Evolutionary conservation across 2,113 vertebrate species (phyloP).

Genomic region (Crocuta crocuta): DNA sequence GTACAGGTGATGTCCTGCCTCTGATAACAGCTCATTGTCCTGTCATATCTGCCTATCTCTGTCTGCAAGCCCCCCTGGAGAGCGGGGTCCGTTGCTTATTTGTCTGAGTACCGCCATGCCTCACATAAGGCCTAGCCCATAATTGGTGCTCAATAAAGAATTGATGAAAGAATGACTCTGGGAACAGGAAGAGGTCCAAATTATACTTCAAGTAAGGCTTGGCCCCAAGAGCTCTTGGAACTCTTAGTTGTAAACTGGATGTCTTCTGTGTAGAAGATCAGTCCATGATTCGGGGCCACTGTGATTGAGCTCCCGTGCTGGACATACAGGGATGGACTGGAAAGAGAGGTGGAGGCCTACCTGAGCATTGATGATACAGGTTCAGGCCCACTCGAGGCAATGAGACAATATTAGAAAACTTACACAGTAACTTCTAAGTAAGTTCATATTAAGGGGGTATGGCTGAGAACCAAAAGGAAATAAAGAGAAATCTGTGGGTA

Average conservation of each 20-base stretch:
- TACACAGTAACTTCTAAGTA: constrained; percentile 2
- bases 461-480: constrained; percentile 9
- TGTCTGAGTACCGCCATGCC: not conserved
- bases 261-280: not conserved
- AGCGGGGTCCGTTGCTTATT: not conserved
- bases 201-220: not conserved
- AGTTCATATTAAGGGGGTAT: not conserved
- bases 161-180: not conserved
- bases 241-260: not conserved
- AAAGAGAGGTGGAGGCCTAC: not conserved
- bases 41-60: not conserved
- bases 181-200: not conserved
- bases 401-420: not conserved
- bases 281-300: not conserved
- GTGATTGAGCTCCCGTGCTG: not conserved
- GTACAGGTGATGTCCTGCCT: not conserved
- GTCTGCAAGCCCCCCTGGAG: not conserved
- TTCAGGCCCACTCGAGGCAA: not conserved
- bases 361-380: not conserved
- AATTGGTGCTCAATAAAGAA: not conserved
- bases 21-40: not conserved
- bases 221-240: not conserved
- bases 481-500: not conserved
- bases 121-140: not conserved
- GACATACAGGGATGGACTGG: not conserved